These are phyloP conservation scores for Calidris pugnax DNA, from an alignment of 2,113 vertebrate genomes.

Conservation along the genomic window DNA sequence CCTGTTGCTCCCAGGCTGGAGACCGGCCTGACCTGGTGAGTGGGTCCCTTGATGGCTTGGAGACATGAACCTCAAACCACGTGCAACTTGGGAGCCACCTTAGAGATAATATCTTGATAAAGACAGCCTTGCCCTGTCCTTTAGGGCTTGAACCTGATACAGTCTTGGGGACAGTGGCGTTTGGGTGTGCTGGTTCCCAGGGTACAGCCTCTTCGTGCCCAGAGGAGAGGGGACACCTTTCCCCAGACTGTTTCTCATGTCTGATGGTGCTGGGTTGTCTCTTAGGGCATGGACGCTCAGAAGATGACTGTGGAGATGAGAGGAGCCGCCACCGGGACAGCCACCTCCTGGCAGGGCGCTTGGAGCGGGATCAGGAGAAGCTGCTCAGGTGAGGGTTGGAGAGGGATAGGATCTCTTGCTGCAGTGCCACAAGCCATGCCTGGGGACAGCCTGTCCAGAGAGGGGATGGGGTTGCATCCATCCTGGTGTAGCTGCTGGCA, in stretches of 20 bases:
- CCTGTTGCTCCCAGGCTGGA: not conserved
- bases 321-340: slow-evolving; percentile 84
- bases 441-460: not conserved
- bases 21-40: rapidly evolving
- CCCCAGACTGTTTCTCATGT: not conserved
- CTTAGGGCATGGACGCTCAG: slow-evolving; percentile 72
- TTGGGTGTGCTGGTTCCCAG: not conserved
- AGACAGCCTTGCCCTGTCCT: not conserved
- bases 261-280: not conserved
- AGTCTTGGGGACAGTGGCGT: not conserved
- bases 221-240: not conserved
- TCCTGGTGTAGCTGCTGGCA: not conserved
- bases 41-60: not conserved
- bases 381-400: slow-evolving; percentile 83
- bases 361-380: slow-evolving; percentile 94
- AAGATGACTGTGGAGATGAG: slow-evolving; percentile 88
- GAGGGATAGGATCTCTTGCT: not conserved
- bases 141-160: not conserved
- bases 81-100: not conserved
- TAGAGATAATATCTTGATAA: not conserved
- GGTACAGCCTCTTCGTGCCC: not conserved
- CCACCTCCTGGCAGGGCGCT: slow-evolving; percentile 83
- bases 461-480: not conserved
- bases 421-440: not conserved
- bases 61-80: not conserved